Base-by-base conservation (phyloP, 2,113 vertebrate species). In the Xiphophorus hellerii region DNA sequence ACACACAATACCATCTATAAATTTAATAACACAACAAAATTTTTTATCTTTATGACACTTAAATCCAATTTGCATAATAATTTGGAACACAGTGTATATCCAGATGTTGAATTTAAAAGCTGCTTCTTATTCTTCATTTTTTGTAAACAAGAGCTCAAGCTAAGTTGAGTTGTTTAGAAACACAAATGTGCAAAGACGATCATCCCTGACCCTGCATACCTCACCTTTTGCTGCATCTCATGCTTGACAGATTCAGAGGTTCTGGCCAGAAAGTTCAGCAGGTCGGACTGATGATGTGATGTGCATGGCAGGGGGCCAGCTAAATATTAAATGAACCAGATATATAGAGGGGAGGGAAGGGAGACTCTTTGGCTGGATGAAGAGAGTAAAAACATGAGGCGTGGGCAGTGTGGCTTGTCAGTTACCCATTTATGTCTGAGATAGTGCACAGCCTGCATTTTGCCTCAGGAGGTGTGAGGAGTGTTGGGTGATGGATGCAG, bases 311-410 rank as follows among this genome's bases (percentile, higher is more conserved):
- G 60, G 20, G 61, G 76, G 74, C 80, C 72, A 75, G 66, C 67
- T 35, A 78, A 77, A 84, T 86, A 79, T 73, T 74, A 89, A 86
- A 86, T 76, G 70, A 84, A 82, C 74, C 83, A 77, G 66, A 70
- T 69, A n/a, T n/a, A n/a, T n/a, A 2, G 22, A 7, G 51, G 6
- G 15, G 2, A 39, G 61, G 73, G 39, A 79, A 79, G 44, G 66
- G 69, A 76, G 71, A 78, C 83, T 76, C 31, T 76, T 82, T 62
- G 77, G 76, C 27, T 77, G 74, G 76, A 85, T 83, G 77, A 80
- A 84, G 66, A 63, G 54, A 78, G 67, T 28, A 29, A 39, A 73
- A 70, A 73, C 76, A 72, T 14, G 48, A 78, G 37, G 65, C 17
- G 33, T 65, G 62, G 73, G 69, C 62, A 81, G 70, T 63, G 5